phyloP scores from a whole-genome alignment of 2,113 vertebrate genomes.

The Boleophthalmus pectinirostris region DNA sequence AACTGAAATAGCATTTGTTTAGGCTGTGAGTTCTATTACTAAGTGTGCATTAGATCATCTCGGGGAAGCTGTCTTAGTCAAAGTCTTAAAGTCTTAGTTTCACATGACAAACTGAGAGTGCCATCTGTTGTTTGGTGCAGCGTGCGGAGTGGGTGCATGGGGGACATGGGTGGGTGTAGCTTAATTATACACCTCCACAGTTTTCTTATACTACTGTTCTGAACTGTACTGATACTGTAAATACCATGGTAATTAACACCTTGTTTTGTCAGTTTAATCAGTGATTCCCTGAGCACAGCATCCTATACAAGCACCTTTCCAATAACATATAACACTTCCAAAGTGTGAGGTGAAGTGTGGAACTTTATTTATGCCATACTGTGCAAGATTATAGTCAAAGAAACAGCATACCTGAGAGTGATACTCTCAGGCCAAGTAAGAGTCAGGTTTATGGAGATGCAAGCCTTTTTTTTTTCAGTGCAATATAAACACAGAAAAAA shows the following conservation, averaged over 20 bases:
- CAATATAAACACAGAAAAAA: too few relatives aligned
- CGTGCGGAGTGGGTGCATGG: neutral
- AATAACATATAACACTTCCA: neutral
- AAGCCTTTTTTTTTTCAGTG: too few relatives aligned
- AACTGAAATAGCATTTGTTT: too few relatives aligned
- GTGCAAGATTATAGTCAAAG: too few relatives aligned
- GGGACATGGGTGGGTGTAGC: slow-evolving; percentile 9
- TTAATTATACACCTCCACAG: slow-evolving; percentile 32
- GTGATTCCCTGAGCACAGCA: neutral
- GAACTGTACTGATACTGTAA: neutral
- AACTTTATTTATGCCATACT: too few relatives aligned
- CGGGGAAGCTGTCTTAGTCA: neutral
- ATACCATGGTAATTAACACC: slow-evolving; percentile 33
- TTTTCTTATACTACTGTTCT: too few relatives aligned
- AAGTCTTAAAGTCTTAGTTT: neutral
- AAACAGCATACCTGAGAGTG: too few relatives aligned
- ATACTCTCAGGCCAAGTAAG: too few relatives aligned
- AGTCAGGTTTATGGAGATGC: too few relatives aligned
- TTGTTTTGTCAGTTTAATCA: neutral
- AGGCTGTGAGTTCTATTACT: neutral
- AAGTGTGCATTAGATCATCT: neutral
- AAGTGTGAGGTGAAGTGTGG: neutral
- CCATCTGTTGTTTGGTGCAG: slow-evolving; percentile 16
- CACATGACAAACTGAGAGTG: slow-evolving; percentile 1
- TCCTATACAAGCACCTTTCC: neutral